Evolutionary conservation across 1,140 invertebrate genomes (phyloP), one percentile per base, ranked within the genome.

Genomic region (Mesaphorura yosii): DNA sequence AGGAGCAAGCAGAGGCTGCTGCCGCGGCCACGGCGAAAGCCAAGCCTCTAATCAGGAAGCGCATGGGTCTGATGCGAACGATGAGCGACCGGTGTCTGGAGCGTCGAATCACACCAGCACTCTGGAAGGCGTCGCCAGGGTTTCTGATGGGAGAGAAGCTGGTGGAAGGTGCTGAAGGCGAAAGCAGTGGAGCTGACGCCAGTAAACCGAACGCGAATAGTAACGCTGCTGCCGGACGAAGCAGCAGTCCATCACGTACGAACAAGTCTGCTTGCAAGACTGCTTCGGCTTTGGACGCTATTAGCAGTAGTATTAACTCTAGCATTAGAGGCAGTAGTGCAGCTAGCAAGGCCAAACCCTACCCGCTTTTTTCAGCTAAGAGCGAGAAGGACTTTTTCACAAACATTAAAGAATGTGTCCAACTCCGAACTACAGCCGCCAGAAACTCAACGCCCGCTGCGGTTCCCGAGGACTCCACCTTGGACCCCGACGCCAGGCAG

Each of bases 41-140:
- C 0, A 60, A 60, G 26, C 58, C 58, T 1, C 37, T 60, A 20
- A 48, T 60, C 7, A 47, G 60, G 26, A 60, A 59, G 23, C 46
- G 60, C 20, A 63, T 60, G 55, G 60, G 58, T 12, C 44, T 66
- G 49, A 63, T 65, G 57, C 41, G 65, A 50, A 62, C 53, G 49
- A 65, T 52, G 65, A 66, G 57, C 26, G 65, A 38, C 39, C 62
- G 31, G 12, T 62, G 57, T 52, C 41, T 59, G 17, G 57, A 58
- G 57, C 38, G 53, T 19, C 49, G 60, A 15, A 45, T 58, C 26
- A 58, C 53, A 12, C 60, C 57, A 12, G 60, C 46, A 1, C 53
- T 62, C 1, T 58, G 53, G 54, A 40, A 48, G 28, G 52, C 48
- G 3, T 54, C 54, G 5, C 46, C 51, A 5, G 57, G 57, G 3